Conservation (phyloP, 2,113 vertebrate species). For the Clarias macrocephalus region DNA sequence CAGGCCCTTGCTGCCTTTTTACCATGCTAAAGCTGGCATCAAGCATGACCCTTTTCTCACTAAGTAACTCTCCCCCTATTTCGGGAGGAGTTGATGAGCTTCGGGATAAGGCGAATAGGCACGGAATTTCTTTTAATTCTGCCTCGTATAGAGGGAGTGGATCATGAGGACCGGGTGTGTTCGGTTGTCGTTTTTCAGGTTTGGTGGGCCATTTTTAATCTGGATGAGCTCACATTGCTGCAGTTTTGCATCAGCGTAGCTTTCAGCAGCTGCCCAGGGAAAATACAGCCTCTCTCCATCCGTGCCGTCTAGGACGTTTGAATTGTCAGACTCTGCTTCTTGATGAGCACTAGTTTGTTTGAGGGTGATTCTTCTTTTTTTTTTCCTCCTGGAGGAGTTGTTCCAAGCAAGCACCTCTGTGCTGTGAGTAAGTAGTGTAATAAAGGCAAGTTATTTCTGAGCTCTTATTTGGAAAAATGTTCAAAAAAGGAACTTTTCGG, state of each 20-base stretch:
- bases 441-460: conserved; percentile 35
- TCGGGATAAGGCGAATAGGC: conserved; percentile 35
- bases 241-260: conserved; percentile 49
- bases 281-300: conserved; percentile 37
- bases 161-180: conserved; percentile 25
- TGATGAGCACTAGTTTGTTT: conserved; percentile 48
- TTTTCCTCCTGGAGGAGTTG: conserved; percentile 38
- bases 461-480: conserved; percentile 41
- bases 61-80: conserved; percentile 56
- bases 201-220: conserved; percentile 34
- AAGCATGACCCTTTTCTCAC: conserved; percentile 27
- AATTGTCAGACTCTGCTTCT: conserved; percentile 43
- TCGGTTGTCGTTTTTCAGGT: conserved; percentile 38
- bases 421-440: conserved; percentile 23
- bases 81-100: conserved; percentile 40
- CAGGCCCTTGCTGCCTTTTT: conserved; percentile 67
- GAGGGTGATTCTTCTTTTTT: conserved; percentile 10
- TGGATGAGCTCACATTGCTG: conserved; percentile 33
- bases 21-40: conserved; percentile 68
- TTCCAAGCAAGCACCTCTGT: conserved; percentile 15
- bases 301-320: conserved; percentile 41
- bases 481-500: conserved; percentile 40
- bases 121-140: conserved; percentile 30
- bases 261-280: conserved; percentile 38
- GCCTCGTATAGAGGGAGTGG: conserved; percentile 15